Base-by-base conservation (phyloP, 2,888 invertebrate genomes). In the Scaptomyza flava region DNA sequence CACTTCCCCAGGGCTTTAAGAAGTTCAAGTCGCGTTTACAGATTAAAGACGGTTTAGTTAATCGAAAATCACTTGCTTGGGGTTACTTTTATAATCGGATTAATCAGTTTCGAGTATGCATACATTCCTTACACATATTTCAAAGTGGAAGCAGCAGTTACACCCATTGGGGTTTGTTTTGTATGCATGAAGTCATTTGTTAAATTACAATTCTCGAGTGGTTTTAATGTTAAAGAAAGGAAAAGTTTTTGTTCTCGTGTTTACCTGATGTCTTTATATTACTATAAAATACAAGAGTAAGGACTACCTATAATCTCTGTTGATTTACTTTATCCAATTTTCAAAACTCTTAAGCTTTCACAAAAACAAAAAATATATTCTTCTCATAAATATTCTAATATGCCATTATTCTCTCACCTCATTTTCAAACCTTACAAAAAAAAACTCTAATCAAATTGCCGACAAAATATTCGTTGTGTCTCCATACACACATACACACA, bases 1-100 rank as follows among this genome's bases (percentile, higher is more conserved):
- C 59, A 47, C 51, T 17, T 69, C 66, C 60, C 70, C 48, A 53
- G 77, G 57, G 67, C 3, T 42, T 38, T 14, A 41, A 59, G 43
- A 41, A 65, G 64, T 73, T 82, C 52, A 76, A 68, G 73, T 73
- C 77, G 47, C 60, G n/a, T 11, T 62, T 45, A 17, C 34, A 52
- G 65, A 58, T 58, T 77, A 72, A 72, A 57, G 41, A 20, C 27
- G n/a, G 17, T 46, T 36, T 41, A 11, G 6, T 20, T 43, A 31
- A 30, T 57, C 12, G 20, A 34, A n/a, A 8, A 53, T 12, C 53
- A 38, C 12, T 48, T 57, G 54, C 43, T 46, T 46, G 17, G 6
- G 23, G n/a, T 17, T 23, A 42, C 27, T n/a, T 41, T 36, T 41
- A 45, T 27, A 36, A 66, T 36, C 34, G 31, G 51, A 58, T 60